A percentile compares a stretch with the other conserved stretches of the same genome.
These are phyloP conservation scores for Platycheirus rosarum DNA, from an alignment of 2,888 invertebrate genomes.

Conservation along the genomic window DNA sequence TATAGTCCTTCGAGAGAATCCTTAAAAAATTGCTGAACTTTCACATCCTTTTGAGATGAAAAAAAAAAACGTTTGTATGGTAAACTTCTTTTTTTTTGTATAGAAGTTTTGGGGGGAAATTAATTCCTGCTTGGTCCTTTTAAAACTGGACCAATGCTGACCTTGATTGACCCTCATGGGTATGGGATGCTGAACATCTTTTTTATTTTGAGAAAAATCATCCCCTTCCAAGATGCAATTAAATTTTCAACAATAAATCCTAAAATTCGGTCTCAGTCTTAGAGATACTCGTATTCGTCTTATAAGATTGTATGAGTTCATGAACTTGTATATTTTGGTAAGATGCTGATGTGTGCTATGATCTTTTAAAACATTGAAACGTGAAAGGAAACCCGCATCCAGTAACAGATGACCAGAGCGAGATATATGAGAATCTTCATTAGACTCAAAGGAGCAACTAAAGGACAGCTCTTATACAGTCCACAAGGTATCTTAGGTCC, in stretches of 20 bases:
- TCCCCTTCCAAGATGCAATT: constrained; percentile 61
- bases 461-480: constrained; percentile 49
- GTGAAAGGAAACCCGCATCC: constrained; percentile 49
- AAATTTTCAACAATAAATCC: constrained; percentile 63
- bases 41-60: constrained; percentile 58
- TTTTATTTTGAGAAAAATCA: constrained; percentile 13
- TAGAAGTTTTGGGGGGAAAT: constrained; percentile 4
- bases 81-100: constrained; percentile 22
- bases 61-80: constrained; percentile 29
- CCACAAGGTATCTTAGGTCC: constrained; percentile 47
- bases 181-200: constrained; percentile 57
- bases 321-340: constrained; percentile 52
- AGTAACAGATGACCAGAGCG: constrained; percentile 61
- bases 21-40: constrained; percentile 58
- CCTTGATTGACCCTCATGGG: constrained; percentile 62
- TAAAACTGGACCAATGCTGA: constrained; percentile 64
- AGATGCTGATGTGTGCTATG: constrained; percentile 53
- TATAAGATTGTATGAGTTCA: constrained; percentile 39
- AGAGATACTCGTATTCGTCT: constrained; percentile 2
- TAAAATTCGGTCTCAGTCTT: constrained; percentile 15
- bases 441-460: constrained; percentile 39
- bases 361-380: constrained; percentile 23
- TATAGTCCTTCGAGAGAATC: constrained; percentile 50
- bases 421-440: constrained; percentile 62
- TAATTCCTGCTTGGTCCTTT: constrained; percentile 8